Percentiles rank a stretch among this genome's conserved stretches.
Evolutionary conservation across 2,113 vertebrate species (phyloP).

Genomic region (Sapajus apella): DNA sequence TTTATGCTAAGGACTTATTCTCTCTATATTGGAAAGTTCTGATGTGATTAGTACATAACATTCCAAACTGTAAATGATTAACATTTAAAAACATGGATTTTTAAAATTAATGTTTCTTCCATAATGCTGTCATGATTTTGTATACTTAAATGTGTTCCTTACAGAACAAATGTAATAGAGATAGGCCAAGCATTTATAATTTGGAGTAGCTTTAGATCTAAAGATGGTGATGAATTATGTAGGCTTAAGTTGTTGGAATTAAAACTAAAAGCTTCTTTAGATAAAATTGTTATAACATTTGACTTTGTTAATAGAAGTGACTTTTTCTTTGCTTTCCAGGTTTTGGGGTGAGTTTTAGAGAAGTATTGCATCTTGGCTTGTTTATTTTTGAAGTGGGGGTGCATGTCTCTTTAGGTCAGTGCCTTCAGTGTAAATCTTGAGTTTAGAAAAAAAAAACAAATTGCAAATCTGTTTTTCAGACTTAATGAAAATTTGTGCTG

Average conservation of each 20-base stretch:
- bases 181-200: neutral
- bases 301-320: constrained; percentile 34
- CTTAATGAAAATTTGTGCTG: constrained; percentile 52
- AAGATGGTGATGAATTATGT: constrained; percentile 37
- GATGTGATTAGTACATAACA: neutral
- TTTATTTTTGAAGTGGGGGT: neutral
- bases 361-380: neutral
- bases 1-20: neutral
- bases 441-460: neutral
- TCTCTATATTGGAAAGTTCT: neutral
- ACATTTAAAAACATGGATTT: neutral
- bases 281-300: constrained; percentile 18
- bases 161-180: neutral
- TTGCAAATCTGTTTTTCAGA: neutral
- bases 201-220: neutral
- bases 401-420: neutral
- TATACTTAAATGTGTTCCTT: neutral
- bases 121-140: neutral
- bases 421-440: constrained; percentile 17
- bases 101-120: neutral
- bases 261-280: constrained; percentile 49
- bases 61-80: constrained; percentile 22
- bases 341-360: constrained; percentile 55
- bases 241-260: constrained; percentile 42
- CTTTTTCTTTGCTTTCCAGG: constrained; percentile 64